Conservation (phyloP, 2,888 invertebrate genomes). For the Mechanitis mazaeus region DNA sequence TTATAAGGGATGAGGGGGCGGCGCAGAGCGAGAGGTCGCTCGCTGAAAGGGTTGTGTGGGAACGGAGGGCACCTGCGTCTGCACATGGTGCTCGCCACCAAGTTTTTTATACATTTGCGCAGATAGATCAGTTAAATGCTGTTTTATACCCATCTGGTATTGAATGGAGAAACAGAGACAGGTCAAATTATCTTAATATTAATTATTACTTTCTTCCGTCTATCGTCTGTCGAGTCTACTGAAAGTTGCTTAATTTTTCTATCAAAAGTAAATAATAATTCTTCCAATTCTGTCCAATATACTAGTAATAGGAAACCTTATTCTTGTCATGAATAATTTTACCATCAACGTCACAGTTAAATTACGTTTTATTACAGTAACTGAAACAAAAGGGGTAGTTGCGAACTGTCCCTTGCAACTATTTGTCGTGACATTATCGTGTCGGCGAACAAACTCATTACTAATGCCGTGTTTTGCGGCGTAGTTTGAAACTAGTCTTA, state of each 20-base stretch:
- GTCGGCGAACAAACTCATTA: slow-evolving; percentile 59
- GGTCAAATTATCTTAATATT: slow-evolving; percentile 8
- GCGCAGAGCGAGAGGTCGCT: slow-evolving; percentile 52
- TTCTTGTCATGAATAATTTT: slow-evolving; percentile 16
- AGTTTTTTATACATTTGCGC: slow-evolving; percentile 70
- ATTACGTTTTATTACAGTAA: slow-evolving; percentile 44
- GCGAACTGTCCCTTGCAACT: slow-evolving; percentile 67
- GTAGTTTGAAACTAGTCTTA: slow-evolving; percentile 40
- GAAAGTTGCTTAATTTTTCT: too few species aligned
- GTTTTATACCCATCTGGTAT: slow-evolving; percentile 60
- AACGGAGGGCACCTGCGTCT: slow-evolving; percentile 76
- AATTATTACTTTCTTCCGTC: background rate
- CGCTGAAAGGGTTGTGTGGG: slow-evolving; percentile 77
- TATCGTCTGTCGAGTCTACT: too few species aligned
- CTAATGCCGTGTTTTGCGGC: slow-evolving; percentile 58
- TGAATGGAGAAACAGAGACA: slow-evolving; percentile 28
- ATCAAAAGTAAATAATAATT: too few species aligned
- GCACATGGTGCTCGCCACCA: slow-evolving; percentile 70
- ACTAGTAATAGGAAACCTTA: background rate
- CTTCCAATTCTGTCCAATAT: background rate
- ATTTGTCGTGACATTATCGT: slow-evolving; percentile 70
- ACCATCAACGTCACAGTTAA: slow-evolving; percentile 19
- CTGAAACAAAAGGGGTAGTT: slow-evolving; percentile 48
- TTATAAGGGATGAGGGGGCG: slow-evolving; percentile 45
- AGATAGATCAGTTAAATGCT: slow-evolving; percentile 69